Evolutionary conservation across 2,888 invertebrate genomes (phyloP).

Genomic region (Rosalia funebris): DNA sequence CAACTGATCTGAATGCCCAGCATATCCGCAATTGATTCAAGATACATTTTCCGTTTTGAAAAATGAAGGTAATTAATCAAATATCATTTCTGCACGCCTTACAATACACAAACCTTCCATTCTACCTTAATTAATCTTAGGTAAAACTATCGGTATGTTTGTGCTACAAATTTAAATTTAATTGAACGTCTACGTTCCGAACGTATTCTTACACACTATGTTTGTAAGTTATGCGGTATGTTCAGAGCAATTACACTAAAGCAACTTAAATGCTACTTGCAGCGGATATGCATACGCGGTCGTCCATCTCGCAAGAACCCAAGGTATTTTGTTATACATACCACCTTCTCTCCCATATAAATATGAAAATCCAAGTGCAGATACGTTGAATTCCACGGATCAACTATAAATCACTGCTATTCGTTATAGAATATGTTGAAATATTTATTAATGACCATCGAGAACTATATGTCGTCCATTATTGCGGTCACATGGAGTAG

Average conservation of each 20-base stretch:
- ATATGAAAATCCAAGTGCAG: slow-evolving; percentile 39
- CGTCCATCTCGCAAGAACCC: slow-evolving; percentile 27
- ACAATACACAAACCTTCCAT: too few species aligned
- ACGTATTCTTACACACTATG: slow-evolving; percentile 18
- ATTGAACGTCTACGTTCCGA: slow-evolving; percentile 25
- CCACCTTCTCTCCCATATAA: slow-evolving; percentile 44
- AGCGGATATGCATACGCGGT: slow-evolving; percentile 37
- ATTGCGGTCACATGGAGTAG: slow-evolving; percentile 29
- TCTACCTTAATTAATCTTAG: too few species aligned
- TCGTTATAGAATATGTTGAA: slow-evolving; percentile 39
- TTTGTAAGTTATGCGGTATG: slow-evolving; percentile 38
- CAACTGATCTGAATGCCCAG: too few species aligned
- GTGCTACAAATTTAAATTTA: slow-evolving; percentile 31
- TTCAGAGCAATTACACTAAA: slow-evolving; percentile 39
- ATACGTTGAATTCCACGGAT: slow-evolving; percentile 40
- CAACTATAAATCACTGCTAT: slow-evolving; percentile 41
- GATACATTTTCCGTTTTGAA: too few species aligned
- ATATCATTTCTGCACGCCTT: too few species aligned
- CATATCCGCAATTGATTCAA: too few species aligned
- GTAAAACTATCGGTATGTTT: slow-evolving; percentile 3
- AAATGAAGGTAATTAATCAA: too few species aligned
- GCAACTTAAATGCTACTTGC: slow-evolving; percentile 35
- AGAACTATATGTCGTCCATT: slow-evolving; percentile 39
- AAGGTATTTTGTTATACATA: slow-evolving; percentile 41
- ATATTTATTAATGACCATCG: slow-evolving; percentile 44